Percentiles rank a stretch among this genome's conserved stretches.
Evolutionary conservation across 2,797 vertebrate species (phyloP).

Genomic region (Sebastes oblongus): DNA sequence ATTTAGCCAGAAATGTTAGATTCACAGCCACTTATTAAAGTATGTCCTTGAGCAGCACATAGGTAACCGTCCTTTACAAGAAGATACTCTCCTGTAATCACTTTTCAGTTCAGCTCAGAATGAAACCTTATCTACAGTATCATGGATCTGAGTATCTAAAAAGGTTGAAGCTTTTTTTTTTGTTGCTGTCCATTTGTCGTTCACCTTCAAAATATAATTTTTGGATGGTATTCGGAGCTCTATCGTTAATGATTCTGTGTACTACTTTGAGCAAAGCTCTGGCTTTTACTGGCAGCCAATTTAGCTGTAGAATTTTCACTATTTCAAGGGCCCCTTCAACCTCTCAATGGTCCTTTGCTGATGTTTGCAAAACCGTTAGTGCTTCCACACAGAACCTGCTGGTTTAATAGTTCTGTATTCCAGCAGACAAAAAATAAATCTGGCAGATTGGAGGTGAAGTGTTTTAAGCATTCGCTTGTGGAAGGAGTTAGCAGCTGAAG

Average conservation of each 20-base stretch:
- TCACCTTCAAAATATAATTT: slow-evolving; percentile 6
- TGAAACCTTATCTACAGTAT: slow-evolving; percentile 3
- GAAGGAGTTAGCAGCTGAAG: slow-evolving; percentile 19
- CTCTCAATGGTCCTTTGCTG: slow-evolving; percentile 37
- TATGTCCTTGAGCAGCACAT: neutral
- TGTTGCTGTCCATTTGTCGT: neutral
- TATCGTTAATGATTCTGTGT: slow-evolving; percentile 7
- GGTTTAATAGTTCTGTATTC: slow-evolving; percentile 38
- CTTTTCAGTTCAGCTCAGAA: slow-evolving; percentile 10
- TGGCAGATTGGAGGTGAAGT: slow-evolving; percentile 41
- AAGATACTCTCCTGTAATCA: slow-evolving; percentile 13
- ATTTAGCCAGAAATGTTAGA: neutral
- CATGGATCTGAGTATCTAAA: neutral
- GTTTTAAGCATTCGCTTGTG: slow-evolving; percentile 35
- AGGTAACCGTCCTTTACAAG: neutral
- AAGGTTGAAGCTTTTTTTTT: neutral
- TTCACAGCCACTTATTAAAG: neutral
- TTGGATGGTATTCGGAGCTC: neutral
- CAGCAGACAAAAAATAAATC: slow-evolving; percentile 43
- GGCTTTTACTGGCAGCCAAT: slow-evolving; percentile 23
- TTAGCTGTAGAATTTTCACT: slow-evolving; percentile 17
- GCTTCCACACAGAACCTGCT: slow-evolving; percentile 45
- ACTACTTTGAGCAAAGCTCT: slow-evolving; percentile 13
- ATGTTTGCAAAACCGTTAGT: slow-evolving; percentile 63
- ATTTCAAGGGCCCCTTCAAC: slow-evolving; percentile 32